A percentile compares a stretch with the other conserved stretches of the same genome.
phyloP scores from a whole-genome alignment of 2,113 vertebrate species.

The Piprites chloris region DNA sequence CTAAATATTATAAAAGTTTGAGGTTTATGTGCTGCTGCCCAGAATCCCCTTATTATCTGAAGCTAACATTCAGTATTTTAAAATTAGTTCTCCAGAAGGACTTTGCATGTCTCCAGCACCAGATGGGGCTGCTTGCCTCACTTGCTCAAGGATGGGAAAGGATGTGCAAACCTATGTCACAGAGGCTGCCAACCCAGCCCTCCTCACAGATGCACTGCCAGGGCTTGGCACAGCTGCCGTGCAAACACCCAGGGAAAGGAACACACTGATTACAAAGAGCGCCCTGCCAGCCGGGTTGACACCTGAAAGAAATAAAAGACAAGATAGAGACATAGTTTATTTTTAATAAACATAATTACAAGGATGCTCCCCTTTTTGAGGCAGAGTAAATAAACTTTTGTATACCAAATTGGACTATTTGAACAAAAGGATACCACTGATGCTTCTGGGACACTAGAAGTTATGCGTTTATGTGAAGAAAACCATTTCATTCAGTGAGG shows the following conservation, averaged over 20 bases:
- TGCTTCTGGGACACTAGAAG: not conserved
- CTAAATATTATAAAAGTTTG: not conserved
- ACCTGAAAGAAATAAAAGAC: slow-evolving; percentile 73
- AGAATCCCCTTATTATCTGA: not conserved
- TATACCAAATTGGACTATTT: not conserved
- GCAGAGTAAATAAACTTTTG: not conserved
- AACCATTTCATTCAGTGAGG: not conserved
- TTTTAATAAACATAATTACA: not conserved
- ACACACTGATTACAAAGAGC: slow-evolving; percentile 85
- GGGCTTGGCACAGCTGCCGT: slow-evolving; percentile 86
- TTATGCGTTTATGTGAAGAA: not conserved
- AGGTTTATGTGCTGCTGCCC: not conserved
- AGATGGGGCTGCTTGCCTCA: slow-evolving; percentile 62
- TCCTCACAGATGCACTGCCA: slow-evolving; percentile 91
- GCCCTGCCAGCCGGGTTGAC: slow-evolving; percentile 90
- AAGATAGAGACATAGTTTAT: not conserved
- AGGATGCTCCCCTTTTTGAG: not conserved
- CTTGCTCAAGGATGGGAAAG: not conserved
- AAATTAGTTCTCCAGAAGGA: not conserved
- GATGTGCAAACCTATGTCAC: slow-evolving; percentile 83
- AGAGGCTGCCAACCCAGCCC: slow-evolving; percentile 90
- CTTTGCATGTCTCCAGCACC: not conserved
- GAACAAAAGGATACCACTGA: not conserved
- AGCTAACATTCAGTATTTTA: not conserved
- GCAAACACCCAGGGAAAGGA: slow-evolving; percentile 83